phyloP scores from a whole-genome alignment of 2,888 invertebrate species.

The Drosophila lutescens region DNA sequence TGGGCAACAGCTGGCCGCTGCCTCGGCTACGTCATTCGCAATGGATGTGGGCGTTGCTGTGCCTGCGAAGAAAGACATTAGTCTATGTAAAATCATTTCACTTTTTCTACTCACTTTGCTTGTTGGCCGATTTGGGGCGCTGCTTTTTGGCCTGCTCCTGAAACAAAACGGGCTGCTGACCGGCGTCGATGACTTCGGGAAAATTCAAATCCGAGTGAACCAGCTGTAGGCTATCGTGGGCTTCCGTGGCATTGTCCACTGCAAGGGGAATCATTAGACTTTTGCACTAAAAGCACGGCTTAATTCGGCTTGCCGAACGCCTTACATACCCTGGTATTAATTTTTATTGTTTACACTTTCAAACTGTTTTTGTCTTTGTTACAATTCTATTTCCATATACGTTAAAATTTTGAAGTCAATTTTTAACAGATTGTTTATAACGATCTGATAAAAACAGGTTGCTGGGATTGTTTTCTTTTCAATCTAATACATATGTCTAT shows the following conservation, averaged over 20 bases:
- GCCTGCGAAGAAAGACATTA: slow-evolving; percentile 35
- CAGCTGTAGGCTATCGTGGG: slow-evolving; percentile 24
- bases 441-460: not conserved
- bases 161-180: slow-evolving; percentile 47
- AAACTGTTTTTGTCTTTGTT: not conserved
- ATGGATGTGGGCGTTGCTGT: slow-evolving; percentile 72
- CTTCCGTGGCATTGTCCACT: slow-evolving; percentile 63
- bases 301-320: slow-evolving; percentile 9
- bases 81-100: too few relatives aligned
- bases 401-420: not conserved
- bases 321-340: slow-evolving; percentile 11
- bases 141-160: slow-evolving; percentile 50
- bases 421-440: not conserved
- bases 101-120: slow-evolving; percentile 56
- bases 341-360: not conserved
- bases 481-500: too few relatives aligned
- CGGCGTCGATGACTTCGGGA: slow-evolving; percentile 12
- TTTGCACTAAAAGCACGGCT: not conserved
- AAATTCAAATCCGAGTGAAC: slow-evolving; percentile 31
- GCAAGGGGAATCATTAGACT: slow-evolving; percentile 6
- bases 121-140: slow-evolving; percentile 72
- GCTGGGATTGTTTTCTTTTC: not conserved
- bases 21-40: slow-evolving; percentile 69
- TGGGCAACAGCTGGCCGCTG: slow-evolving; percentile 46
- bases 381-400: not conserved